Evolutionary conservation across 2,797 vertebrate genomes (phyloP), one percentile per base, ranked within the genome.

Genomic region (Chloroceryle inda): DNA sequence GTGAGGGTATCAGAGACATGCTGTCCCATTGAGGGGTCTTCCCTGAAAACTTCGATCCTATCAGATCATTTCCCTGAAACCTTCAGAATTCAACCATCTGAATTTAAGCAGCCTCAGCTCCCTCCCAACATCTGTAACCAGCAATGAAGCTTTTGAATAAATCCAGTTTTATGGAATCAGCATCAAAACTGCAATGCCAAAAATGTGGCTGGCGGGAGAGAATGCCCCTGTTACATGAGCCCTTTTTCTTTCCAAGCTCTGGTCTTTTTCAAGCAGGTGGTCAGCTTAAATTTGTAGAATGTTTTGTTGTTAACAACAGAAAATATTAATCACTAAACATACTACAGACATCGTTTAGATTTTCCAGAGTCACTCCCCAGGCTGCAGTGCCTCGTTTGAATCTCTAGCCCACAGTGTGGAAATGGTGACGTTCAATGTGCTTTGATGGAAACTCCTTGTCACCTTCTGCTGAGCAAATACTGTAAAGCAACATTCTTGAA

Each of bases 281-380:
- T 49, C 81, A 71, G 42, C 38, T 78, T 33, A 84, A 86, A 86
- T 53, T 81, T 8, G 79, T 24, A 81, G 61, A 81, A 68, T 26
- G 7, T 42, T 94, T 88, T 68, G 59, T 11, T 55, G 50, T 40
- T 81, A 75, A 91, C 86, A 1, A 0, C 16, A 73, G 45, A 90
- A 84, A 94, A 92, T 69, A 88, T 3, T 63, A 59, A 78, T 40
- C 49, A 47, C 59, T 89, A 80, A 74, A 95, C 83, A 81, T 66
- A 79, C 62, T 37, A 27, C 31, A 50, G 49, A 35, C 22, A 16
- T 29, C 72, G 62, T 24, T 72, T 76, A 72, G 47, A 71, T 78
- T 73, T 85, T 76, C 35, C 47, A 56, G 40, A 73, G 63, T 42
- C 81, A 8, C 33, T 93, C 37, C 23, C 24, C 37, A 58, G 35